Evolutionary conservation across 2,888 invertebrate species (phyloP), one percentile per base, ranked within the genome.

Genomic region (Eupithecia insigniata): DNA sequence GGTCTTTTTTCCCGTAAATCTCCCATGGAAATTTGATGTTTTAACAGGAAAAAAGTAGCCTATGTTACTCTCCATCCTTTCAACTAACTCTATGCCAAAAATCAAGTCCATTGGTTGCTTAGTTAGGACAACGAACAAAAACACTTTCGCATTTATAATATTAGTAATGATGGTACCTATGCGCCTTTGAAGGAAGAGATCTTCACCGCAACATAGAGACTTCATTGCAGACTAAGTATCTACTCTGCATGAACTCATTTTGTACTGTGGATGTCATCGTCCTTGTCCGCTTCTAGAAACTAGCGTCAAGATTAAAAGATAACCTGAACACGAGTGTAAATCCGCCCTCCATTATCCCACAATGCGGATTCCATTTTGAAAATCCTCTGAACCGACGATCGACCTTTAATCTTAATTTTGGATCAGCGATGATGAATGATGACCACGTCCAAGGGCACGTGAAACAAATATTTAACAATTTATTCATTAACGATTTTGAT

Each of bases 361-460:
- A 82, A 61, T 73, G 73, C 66, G 62, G 62, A 74, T 51, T 75
- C 61, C 76, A 73, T 89, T 90, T 87, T 85, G 78, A 79, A 84
- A 88, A 91, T 88, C 85, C 92, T 87, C 85, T 93, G 92, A 93
- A 92, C 92, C 91, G 86, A 85, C 84, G 82, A 86, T 83, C 89
- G 90, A 90, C 89, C 91, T 83, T 81, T 83, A 88, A 93, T 92
- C 93, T 66, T 69, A 39, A 80, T 81, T 87, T 85, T 78, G 80
- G 80, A 92, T 93, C 92, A 85, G 87, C 80, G 84, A 85, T 88
- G 86, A 88, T 87, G 86, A 87, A 80, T 86, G 87, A 89, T 91
- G 89, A 89, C 88, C 90, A 87, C 87, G 77, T 80, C 80, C 91
- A 93, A 93, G 93, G 93, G 88, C 91, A 90, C 85, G 81, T 82